Evolutionary conservation across 2,113 vertebrate genomes (phyloP), one percentile per base, ranked within the genome.

Genomic region (Eubucco bourcierii): DNA sequence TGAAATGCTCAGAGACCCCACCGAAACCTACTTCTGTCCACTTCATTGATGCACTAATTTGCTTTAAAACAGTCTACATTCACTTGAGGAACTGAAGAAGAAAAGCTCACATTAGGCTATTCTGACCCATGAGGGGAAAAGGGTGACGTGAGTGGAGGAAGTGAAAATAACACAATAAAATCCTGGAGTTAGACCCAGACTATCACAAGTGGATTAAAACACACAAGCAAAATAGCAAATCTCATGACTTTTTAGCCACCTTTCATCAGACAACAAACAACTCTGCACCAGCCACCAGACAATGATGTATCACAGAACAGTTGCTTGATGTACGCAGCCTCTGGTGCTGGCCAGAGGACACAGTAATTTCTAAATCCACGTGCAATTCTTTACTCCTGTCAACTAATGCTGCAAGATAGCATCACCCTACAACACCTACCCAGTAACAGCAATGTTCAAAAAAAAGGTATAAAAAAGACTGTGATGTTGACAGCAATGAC

Each of bases 1-100:
- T 95, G 95, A 97, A 95, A 96, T 96, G 95, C 95, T 94, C 95
- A 91, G 95, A 96, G 96, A 97, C 94, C 94, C 94, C 91, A 44
- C 28, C 53, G 4, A 92, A 95, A 90, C 90, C 91, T 96, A 96
- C 68, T 89, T 89, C 77, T 87, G 85, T 95, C 93, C 93, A 15
- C 86, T 96, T 95, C 96, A 96, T 10, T 95, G 97, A 89, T 71
- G 95, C 16, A 17, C 77, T 96, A 93, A 93, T 91, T 93, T 92
- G 84, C 86, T 95, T 90, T 94, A 81, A 88, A 90, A 91, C 68
- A 87, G 33, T 87, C 66, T 94, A 89, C 56, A 68, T 78, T 91
- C 87, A 94, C 47, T 86, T 86, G 66, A 89, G 78, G 95, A 94
- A 89, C 66, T 34, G 60, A 80, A 79, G 56, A 39, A 65, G 91